Conservation (phyloP, 2,113 vertebrate genomes). For the Sylvia atricapilla region DNA sequence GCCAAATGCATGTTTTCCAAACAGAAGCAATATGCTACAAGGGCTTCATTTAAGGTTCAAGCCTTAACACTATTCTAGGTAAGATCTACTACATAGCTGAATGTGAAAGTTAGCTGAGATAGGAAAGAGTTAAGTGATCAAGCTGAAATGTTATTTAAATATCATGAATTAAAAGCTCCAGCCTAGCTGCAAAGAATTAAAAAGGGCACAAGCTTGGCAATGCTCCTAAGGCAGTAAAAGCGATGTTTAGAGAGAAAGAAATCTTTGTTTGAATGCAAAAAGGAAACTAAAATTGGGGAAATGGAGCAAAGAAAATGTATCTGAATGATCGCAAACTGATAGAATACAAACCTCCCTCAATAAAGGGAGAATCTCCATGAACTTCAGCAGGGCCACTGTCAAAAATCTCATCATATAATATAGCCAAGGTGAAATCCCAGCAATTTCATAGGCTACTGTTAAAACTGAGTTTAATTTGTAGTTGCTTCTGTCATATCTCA, state of each 20-base stretch:
- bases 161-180: slow-evolving; percentile 42
- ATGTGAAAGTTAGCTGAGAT: background rate
- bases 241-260: slow-evolving; percentile 48
- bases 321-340: background rate
- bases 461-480: background rate
- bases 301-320: slow-evolving; percentile 49
- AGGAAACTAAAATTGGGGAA: slow-evolving; percentile 45
- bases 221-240: slow-evolving; percentile 46
- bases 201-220: slow-evolving; percentile 50
- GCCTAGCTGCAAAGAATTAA: slow-evolving; percentile 43
- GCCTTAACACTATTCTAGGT: background rate
- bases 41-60: background rate
- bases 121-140: slow-evolving; percentile 30
- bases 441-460: background rate
- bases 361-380: background rate
- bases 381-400: background rate
- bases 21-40: background rate
- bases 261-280: slow-evolving; percentile 46
- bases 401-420: background rate
- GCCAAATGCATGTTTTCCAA: background rate
- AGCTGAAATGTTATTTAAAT: slow-evolving; percentile 45
- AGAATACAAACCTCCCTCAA: slow-evolving; percentile 7
- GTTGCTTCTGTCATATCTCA: background rate
- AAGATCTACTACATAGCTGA: background rate
- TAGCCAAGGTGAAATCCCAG: background rate